Evolutionary conservation across 1,140 invertebrate genomes (phyloP).

Genomic region (Harlomillsia oculata): DNA sequence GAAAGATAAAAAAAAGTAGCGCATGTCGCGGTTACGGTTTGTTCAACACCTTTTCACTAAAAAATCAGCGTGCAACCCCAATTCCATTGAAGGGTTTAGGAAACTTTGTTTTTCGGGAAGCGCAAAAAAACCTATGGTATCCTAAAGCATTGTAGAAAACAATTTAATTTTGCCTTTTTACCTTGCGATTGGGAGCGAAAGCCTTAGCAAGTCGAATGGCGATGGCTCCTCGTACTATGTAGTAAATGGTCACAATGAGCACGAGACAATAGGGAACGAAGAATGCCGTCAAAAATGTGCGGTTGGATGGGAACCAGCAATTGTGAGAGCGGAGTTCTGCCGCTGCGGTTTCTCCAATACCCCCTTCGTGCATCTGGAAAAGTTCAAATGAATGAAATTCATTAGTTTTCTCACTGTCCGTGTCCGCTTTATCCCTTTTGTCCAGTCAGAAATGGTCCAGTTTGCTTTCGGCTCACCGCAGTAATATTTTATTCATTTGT

Average conservation of each 20-base stretch:
- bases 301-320: constrained; percentile 34
- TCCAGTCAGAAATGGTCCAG: too few species aligned
- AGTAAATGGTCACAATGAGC: constrained; percentile 29
- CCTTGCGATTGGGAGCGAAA: constrained; percentile 32
- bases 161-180: neutral
- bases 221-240: constrained; percentile 28
- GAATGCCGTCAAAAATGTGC: constrained; percentile 28
- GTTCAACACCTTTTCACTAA: neutral
- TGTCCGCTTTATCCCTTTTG: too few species aligned
- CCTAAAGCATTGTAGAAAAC: neutral
- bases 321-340: constrained; percentile 26
- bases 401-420: too few species aligned
- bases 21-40: neutral
- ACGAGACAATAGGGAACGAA: constrained; percentile 32
- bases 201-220: constrained; percentile 32
- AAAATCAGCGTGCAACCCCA: neutral
- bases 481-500: too few species aligned
- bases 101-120: too few species aligned
- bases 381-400: too few species aligned
- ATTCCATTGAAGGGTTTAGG: neutral
- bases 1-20: neutral
- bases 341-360: constrained; percentile 27
- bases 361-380: constrained; percentile 20
- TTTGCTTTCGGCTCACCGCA: too few species aligned
- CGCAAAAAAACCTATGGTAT: too few species aligned